These are phyloP conservation scores for Battus philenor DNA, from an alignment of 1,140 invertebrate genomes.

Conservation along the genomic window DNA sequence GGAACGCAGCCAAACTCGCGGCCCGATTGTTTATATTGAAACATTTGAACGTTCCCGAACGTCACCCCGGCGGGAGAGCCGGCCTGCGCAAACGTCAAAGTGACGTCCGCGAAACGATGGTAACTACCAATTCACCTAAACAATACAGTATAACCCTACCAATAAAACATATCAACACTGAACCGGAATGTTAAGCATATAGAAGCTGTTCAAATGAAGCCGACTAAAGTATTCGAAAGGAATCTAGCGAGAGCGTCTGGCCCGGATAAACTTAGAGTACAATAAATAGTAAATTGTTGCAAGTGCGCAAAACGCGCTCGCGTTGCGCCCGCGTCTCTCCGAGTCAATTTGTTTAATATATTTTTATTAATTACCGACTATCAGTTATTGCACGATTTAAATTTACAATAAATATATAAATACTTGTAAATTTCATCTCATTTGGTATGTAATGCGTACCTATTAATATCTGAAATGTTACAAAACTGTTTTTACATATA, in stretches of 20 bases:
- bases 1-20: conserved; percentile 14
- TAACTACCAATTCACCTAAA: conserved; percentile 69
- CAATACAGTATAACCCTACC: conserved; percentile 58
- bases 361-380: conserved; percentile 73
- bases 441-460: conserved; percentile 72
- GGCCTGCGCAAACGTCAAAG: conserved; percentile 12
- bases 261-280: conserved; percentile 56
- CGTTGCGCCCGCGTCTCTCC: conserved; percentile 49
- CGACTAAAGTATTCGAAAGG: conserved; percentile 31
- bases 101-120: conserved; percentile 27
- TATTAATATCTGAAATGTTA: conserved; percentile 75
- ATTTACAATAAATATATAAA: conserved; percentile 76
- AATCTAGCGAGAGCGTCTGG: conserved; percentile 30
- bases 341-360: conserved; percentile 69
- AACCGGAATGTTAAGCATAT: conserved; percentile 62
- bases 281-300: conserved; percentile 68
- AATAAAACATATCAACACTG: conserved; percentile 64
- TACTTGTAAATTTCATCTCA: conserved; percentile 74
- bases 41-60: conserved; percentile 19
- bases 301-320: conserved; percentile 25
- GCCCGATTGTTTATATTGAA: conserved; percentile 36
- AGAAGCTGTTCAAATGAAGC: conserved; percentile 61
- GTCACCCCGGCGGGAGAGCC: conserved; percentile 21
- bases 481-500: conserved; percentile 74
- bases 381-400: conserved; percentile 76